Base-by-base conservation (phyloP, 2,113 vertebrate species). In the Lontra canadensis region DNA sequence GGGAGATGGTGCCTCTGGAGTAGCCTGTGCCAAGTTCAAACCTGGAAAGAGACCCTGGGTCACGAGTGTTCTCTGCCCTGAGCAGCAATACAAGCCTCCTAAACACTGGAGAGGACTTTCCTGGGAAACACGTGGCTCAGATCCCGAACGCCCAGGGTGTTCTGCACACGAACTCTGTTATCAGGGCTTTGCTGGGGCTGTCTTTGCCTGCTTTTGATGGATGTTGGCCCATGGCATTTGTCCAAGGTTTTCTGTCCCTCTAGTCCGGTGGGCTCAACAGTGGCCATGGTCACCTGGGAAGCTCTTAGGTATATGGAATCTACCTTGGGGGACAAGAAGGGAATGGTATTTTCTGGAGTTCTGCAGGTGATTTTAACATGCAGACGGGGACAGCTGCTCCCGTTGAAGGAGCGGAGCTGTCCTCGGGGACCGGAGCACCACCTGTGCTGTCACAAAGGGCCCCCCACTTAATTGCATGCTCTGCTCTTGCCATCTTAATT, bases 401-500 rank as follows among this genome's bases (percentile, higher is more conserved):
- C 9, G 25, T 0, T 2, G 36, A 44, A 18, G 61, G 39, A 52
- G 18, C 65, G 4, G 4, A n/a, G 34, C 76, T 47, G 6, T 42
- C 76, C 36, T 61, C 76, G 1, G 2, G n/a, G 34, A 12, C 4
- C 0, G 2, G 55, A 18, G 2, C 3, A 8, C 12, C 23, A 18
- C 73, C 14, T n/a, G 6, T 8, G 8, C 31, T 26, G 49, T 61
- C 79, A 34, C 11, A 0, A 7, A 20, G 59, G 52, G 6, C 59
- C 49, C 65, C 4, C 1, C 18, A 0, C 26, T 21, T 1, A 7
- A n/a, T 17, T 14, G 34, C 13, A 0, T 0, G 4, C 55, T 57
- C 47, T 42, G 52, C 36, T 59, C 39, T 44, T 0, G 0, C 57
- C 4, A 0, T 55, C 42, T 21, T 63, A 15, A n/a, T n/a, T n/a